Evolutionary conservation across 2,888 invertebrate genomes (phyloP), one percentile per base, ranked within the genome.

Genomic region (Papilio demoleus): DNA sequence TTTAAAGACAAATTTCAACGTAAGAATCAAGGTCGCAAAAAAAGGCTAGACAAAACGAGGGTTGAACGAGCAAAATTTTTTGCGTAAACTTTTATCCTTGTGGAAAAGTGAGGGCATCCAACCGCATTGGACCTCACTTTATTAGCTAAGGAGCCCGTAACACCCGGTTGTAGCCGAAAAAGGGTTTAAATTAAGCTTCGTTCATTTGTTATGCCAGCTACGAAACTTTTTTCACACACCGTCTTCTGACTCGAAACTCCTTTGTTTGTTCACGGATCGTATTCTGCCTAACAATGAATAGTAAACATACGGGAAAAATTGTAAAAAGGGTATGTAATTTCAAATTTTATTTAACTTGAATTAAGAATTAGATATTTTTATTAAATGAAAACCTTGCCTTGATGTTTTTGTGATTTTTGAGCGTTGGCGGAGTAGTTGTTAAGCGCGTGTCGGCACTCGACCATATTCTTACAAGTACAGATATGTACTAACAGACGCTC

Each of bases 91-190:
- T 67, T 67, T 62, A 56, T 62, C 40, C 53, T 61, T 40, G 40
- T 42, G 53, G 53, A 53, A 67, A 67, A 53, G 67, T 53, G 61
- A 58, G 36, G 56, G 45, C 68, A 58, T 36, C 67, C 67, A 56
- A 56, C 63, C 68, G 68, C 68, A 68, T 63, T 68, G 68, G 36
- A 45, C 63, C 68, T 58, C 45, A 36, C 42, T 68, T 63, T 68
- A 68, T 68, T 68, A 68, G 63, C 63, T 68, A 58, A 62, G 63
- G 63, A 63, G 47, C 63, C 24, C 36, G 68, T 63, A 56, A 62
- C 67, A 53, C 40, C 22, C 50, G 19, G 56, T 53, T 56, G 56
- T 58, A 62, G 56, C 24, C 56, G 27, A 56, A 68, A 63, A 63
- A 40, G 56, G 63, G 56, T 68, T 67, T 47, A 68, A 68, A 68